phyloP scores from a whole-genome alignment of 2,113 vertebrate species.

The Naja naja region DNA sequence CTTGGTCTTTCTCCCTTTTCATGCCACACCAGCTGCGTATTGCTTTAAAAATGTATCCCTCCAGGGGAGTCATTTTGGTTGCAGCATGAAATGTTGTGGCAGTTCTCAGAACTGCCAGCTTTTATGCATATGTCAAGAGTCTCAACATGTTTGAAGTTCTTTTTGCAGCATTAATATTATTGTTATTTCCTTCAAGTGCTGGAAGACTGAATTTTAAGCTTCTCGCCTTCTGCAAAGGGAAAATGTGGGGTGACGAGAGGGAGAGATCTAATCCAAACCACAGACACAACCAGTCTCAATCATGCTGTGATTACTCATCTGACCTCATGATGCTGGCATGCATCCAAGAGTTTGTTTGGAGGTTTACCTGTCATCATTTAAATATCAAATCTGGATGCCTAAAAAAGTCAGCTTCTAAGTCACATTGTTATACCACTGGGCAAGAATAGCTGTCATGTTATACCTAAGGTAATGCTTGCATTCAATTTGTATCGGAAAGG shows the following conservation, averaged over 20 bases:
- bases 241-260: not conserved
- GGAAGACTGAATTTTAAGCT: not conserved
- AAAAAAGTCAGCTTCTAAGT: not conserved
- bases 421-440: not conserved
- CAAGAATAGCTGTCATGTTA: not conserved
- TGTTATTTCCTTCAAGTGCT: not conserved
- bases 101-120: slow-evolving; percentile 13
- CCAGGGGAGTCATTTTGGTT: not conserved
- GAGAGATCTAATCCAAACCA: slow-evolving; percentile 15
- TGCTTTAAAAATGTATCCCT: slow-evolving; percentile 21
- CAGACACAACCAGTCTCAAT: not conserved
- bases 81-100: slow-evolving; percentile 15
- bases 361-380: not conserved
- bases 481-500: not conserved
- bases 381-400: not conserved
- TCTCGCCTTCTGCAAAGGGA: not conserved
- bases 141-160: slow-evolving; percentile 17
- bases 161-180: not conserved
- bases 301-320: not conserved
- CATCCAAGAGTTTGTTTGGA: not conserved
- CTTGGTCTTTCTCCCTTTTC: slow-evolving; percentile 16
- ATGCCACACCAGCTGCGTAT: slow-evolving; percentile 21
- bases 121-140: slow-evolving; percentile 14
- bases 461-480: not conserved
- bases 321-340: not conserved